Evolutionary conservation across 2,797 vertebrate species (phyloP).

Genomic region (Phalanger gymnotis): DNA sequence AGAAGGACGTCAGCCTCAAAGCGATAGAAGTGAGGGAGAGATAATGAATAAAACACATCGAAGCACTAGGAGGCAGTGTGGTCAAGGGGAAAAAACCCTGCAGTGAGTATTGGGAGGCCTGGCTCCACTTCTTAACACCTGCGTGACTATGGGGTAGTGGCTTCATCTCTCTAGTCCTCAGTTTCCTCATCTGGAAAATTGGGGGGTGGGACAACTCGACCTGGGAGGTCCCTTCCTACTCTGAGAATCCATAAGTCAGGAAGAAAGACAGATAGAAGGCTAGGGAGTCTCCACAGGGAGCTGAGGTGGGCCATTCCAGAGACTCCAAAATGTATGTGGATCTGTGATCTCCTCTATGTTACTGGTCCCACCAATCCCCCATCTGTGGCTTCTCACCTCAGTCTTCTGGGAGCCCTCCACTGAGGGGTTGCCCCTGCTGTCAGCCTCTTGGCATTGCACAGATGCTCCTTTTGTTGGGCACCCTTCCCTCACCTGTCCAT

Average conservation of each 20-base stretch:
- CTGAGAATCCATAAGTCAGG: not conserved
- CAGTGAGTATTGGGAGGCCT: not conserved
- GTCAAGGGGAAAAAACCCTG: not conserved
- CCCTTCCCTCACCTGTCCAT: not conserved
- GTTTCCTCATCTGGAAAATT: constrained; percentile 40
- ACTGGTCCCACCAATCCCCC: not conserved
- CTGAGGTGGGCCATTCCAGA: too few relatives aligned
- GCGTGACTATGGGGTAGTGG: not conserved
- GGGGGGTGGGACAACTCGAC: too few relatives aligned
- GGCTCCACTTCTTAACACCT: not conserved
- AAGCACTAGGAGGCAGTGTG: not conserved
- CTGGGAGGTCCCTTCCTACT: not conserved
- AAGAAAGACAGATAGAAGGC: not conserved
- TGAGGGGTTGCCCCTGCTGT: not conserved
- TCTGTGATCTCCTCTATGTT: not conserved
- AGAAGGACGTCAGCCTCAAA: not conserved
- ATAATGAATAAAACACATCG: not conserved
- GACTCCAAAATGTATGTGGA: not conserved
- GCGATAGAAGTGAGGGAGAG: not conserved
- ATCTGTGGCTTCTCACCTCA: not conserved
- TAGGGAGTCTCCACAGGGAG: not conserved
- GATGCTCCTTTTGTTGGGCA: not conserved
- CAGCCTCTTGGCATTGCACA: not conserved
- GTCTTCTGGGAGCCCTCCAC: not conserved
- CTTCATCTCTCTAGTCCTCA: constrained; percentile 38